Evolutionary conservation across 1,140 invertebrate species (phyloP), one percentile per base, ranked within the genome.

Genomic region (Drosophila erecta): DNA sequence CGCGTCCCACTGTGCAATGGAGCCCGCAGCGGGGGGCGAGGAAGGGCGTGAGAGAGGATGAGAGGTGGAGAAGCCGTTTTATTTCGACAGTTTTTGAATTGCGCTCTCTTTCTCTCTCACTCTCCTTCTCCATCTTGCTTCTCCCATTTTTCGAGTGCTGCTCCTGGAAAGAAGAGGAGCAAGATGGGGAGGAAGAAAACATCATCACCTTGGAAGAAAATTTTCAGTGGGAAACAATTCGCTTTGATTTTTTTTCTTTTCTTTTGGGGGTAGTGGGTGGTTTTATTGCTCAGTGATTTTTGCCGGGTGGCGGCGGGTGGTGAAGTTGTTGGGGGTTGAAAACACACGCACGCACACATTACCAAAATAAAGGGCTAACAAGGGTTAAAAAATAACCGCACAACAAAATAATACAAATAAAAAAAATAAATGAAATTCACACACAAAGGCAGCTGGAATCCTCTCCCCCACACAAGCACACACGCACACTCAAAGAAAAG

Each of bases 41-140:
- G 44, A 64, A 64, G 30, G 61, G 33, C 30, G 30, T 30, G 30
- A 30, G 11, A 40, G 33, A 22, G 33, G 47, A 14, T 20, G 24
- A 4, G 37, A 33, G 57, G 44, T 49, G 40, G 57, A 81, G 70
- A 83, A 86, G 83, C 65, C 83, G 83, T 87, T 87, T 86, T 75
- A 87, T 87, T 87, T 87, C 79, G 84, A 87, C 83, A 87, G 83
- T 87, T 89, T 86, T 83, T 81, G 83, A 86, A 87, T 73, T 76
- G 66, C 79, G 51, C 43, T 49, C 60, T 64, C 58, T 61, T 57
- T 53, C 57, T 30, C 30, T 8, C 30, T 30, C 8, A 30, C 30
- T 30, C 30, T 30, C 30, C 30, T 30, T 30, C 30, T 8, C 8
- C 7, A 30, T 43, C 59, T 65, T 44, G 50, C 57, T 72, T 41